Conservation (phyloP, 2,888 invertebrate genomes). For the Pseudococcus longispinus region DNA sequence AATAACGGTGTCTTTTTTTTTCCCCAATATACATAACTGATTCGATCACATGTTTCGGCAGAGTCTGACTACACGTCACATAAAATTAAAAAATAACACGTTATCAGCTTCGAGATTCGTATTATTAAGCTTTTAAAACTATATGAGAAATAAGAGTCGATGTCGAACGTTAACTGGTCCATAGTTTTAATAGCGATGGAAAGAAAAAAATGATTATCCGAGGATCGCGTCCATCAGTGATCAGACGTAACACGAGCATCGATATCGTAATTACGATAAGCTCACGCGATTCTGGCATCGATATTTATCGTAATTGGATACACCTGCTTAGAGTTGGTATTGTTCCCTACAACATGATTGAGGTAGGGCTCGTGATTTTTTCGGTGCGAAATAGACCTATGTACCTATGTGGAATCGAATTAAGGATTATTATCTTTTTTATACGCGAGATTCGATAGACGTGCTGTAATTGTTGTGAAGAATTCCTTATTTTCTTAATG, state of each 20-base stretch:
- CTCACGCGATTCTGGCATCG: slow-evolving; percentile 30
- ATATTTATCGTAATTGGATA: slow-evolving; percentile 33
- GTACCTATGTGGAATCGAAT: background rate
- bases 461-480: background rate
- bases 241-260: background rate
- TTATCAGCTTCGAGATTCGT: background rate
- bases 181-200: background rate
- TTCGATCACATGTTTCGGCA: background rate
- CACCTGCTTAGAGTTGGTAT: slow-evolving; percentile 41
- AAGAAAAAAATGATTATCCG: background rate
- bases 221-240: background rate
- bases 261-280: slow-evolving; percentile 21
- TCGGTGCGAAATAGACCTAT: background rate
- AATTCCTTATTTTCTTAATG: background rate
- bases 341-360: slow-evolving; percentile 16
- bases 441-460: background rate
- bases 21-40: background rate
- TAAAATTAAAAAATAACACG: slow-evolving; percentile 37
- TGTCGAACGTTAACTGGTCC: background rate
- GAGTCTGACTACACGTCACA: background rate
- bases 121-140: slow-evolving; percentile 33
- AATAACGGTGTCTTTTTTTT: background rate
- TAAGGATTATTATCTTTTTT: slow-evolving; percentile 3
- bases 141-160: slow-evolving; percentile 14
- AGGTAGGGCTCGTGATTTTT: slow-evolving; percentile 40